Conservation (phyloP, 2,113 vertebrate genomes). For the Stomatorhinus ivindoensis region DNA sequence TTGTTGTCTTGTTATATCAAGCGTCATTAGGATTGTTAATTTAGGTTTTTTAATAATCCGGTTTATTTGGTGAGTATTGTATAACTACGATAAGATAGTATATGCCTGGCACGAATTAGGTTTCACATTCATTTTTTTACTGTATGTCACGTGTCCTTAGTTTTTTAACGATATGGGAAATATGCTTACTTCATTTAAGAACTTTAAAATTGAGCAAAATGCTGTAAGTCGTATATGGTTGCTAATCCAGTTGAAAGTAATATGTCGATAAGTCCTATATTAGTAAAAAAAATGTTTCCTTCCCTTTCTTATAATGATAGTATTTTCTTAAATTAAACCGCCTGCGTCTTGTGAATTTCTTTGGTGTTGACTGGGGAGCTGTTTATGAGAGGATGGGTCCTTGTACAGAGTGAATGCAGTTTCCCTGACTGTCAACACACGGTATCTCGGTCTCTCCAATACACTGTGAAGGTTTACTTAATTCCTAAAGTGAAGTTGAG, state of each 20-base stretch:
- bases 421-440: background rate
- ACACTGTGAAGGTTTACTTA: background rate
- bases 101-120: background rate
- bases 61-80: background rate
- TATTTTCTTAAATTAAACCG: background rate
- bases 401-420: background rate
- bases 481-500: background rate
- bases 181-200: background rate
- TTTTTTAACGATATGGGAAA: background rate
- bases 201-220: background rate
- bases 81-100: background rate
- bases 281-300: background rate
- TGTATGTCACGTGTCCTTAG: slow-evolving; percentile 30
- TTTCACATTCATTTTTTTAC: slow-evolving; percentile 13
- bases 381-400: background rate
- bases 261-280: background rate
- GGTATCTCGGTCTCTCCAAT: background rate
- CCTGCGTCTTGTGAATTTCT: background rate
- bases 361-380: background rate
- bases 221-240: background rate
- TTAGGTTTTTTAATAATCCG: background rate
- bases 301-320: background rate
- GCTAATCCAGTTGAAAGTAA: background rate
- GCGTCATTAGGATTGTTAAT: background rate
- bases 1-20: background rate